Evolutionary conservation across 2,113 vertebrate species (phyloP).

Genomic region (Campylomormyrus numenius): DNA sequence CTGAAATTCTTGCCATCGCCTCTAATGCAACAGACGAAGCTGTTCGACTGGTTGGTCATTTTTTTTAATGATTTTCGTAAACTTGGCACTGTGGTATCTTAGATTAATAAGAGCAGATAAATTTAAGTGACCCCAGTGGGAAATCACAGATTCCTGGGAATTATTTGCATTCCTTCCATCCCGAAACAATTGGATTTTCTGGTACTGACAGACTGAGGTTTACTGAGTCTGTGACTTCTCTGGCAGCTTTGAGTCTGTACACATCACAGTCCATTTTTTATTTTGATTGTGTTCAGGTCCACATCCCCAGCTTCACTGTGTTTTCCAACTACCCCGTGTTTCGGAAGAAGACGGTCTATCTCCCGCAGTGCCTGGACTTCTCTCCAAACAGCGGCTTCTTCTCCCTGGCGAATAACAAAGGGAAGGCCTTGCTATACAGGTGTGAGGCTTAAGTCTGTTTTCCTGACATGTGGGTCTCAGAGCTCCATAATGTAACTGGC

Average conservation of each 20-base stretch:
- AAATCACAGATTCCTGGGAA: neutral
- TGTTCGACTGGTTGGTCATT: constrained; percentile 69
- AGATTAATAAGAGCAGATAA: neutral
- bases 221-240: neutral
- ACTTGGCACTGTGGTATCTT: neutral
- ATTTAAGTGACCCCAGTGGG: neutral
- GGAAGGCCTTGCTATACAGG: constrained; percentile 83
- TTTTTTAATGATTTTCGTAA: neutral
- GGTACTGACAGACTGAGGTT: neutral
- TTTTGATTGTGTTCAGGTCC: constrained; percentile 62
- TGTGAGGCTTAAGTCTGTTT: constrained; percentile 35
- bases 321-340: constrained; percentile 87
- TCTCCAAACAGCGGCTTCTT: constrained; percentile 91
- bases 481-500: neutral
- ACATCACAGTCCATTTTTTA: no score
- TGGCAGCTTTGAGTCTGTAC: no score
- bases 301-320: constrained; percentile 78
- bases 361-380: constrained; percentile 74
- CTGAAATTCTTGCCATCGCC: constrained; percentile 83
- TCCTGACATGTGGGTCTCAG: constrained; percentile 9
- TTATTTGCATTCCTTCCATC: neutral
- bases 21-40: constrained; percentile 74
- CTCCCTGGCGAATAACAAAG: constrained; percentile 85
- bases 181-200: neutral
- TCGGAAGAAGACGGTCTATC: constrained; percentile 64